Base-by-base conservation (phyloP, 2,113 vertebrate species). In the Scomber japonicus region DNA sequence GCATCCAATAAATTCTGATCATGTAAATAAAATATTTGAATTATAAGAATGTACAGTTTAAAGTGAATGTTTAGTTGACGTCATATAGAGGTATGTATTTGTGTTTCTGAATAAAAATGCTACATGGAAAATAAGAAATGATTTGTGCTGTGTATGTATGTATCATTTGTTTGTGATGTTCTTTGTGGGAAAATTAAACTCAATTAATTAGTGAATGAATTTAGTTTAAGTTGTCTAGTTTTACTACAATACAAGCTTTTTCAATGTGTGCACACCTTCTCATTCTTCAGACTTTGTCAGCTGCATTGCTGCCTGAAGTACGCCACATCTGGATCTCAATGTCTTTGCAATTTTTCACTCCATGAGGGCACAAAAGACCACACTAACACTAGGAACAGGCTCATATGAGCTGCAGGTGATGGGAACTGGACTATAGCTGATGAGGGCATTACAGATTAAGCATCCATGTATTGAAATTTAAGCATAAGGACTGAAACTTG, bases 401-500 rank as follows among this genome's bases (percentile, higher is more conserved):
- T 85, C 76, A 71, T 64, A 30, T 59, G 81, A 89, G 63, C 59
- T 4, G 59, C 78, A 56, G 48, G 60, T 60, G 86, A 89, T 56
- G 80, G 67, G 76, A 87, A 50, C 80, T 55, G 75, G 78, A 73
- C 86, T 68, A n/a, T 57, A 70, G 56, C 82, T 60, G 80, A 82
- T 75, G 80, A 92, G 54, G 78, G 75, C 78, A 44, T 85, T 82
- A 24, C 73, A 87, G 72, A 87, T 90, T 87, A 85, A 92, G 85
- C 87, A 88, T 89, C 78, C 64, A 48, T 84, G 88, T 87, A 91
- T 82, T 94, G 94, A 95, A 94, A 94, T 93, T 87, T 48, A 93
- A 95, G 86, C 82, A 51, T 90, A 83, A 91, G 89, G 90, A 82
- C 84, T 92, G 94, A 94, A 95, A 95, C 92, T 78, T 86, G 89